These are phyloP conservation scores for Arion vulgaris DNA, from an alignment of 1,140 invertebrate species.

Conservation along the genomic window DNA sequence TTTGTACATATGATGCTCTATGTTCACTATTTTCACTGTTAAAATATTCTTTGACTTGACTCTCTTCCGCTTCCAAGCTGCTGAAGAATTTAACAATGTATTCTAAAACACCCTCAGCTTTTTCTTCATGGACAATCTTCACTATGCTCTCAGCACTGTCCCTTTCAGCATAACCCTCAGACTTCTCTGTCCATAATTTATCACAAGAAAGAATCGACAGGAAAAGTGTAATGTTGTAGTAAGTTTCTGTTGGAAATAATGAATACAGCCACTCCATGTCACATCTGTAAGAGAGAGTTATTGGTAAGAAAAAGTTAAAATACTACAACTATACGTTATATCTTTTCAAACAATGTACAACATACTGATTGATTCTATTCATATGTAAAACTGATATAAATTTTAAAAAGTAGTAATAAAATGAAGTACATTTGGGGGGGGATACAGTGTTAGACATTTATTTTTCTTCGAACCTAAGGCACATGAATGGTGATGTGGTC, in stretches of 20 bases:
- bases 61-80: too few relatives aligned
- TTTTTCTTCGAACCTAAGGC: too few relatives aligned
- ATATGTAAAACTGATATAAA: too few relatives aligned
- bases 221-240: slow-evolving; percentile 7
- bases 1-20: background rate
- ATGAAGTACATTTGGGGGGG: too few relatives aligned
- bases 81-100: background rate
- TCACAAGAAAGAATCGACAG: background rate
- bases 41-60: background rate
- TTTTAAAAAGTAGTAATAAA: too few relatives aligned
- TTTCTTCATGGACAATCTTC: background rate
- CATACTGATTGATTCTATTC: too few relatives aligned
- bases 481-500: too few relatives aligned
- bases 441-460: too few relatives aligned
- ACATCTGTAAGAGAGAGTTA: background rate
- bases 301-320: background rate
- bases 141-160: background rate
- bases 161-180: background rate
- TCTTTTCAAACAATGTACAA: background rate
- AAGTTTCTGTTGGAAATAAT: background rate
- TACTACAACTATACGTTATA: background rate
- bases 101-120: background rate
- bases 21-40: background rate
- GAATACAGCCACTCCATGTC: slow-evolving; percentile 11
- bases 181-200: background rate